A percentile compares a stretch with the other conserved stretches of the same genome.
These are phyloP conservation scores for Gonioctena quinquepunctata DNA, from an alignment of 1,140 invertebrate genomes.

Conservation along the genomic window DNA sequence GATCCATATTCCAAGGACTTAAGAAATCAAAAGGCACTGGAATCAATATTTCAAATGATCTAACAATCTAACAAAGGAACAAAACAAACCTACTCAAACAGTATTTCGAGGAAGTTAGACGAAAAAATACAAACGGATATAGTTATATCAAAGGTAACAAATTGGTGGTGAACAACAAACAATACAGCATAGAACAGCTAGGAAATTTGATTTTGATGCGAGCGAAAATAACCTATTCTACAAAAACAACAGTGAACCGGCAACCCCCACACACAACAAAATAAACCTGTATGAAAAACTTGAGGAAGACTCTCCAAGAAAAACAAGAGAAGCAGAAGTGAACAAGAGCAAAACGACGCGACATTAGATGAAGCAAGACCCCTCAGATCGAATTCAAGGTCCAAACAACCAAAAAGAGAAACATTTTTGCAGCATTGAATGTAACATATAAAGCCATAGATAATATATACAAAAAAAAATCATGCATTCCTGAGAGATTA, in stretches of 20 bases:
- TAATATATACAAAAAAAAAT: background rate
- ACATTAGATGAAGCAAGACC: background rate
- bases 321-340: too few species aligned
- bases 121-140: background rate
- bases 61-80: background rate
- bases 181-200: background rate
- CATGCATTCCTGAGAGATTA: background rate
- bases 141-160: background rate
- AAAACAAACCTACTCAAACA: background rate
- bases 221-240: background rate
- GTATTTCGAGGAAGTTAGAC: background rate
- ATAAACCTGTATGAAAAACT: background rate
- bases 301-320: background rate
- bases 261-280: too few species aligned
- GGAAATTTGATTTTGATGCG: background rate
- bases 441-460: background rate
- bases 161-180: background rate
- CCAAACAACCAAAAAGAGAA: background rate
- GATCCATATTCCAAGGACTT: background rate
- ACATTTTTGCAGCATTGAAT: background rate
- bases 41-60: background rate
- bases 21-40: background rate
- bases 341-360: background rate
- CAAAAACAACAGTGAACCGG: too few species aligned
- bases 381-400: background rate